These are phyloP conservation scores for Yponomeuta sedellus DNA, from an alignment of 2,888 invertebrate species.

Conservation along the genomic window DNA sequence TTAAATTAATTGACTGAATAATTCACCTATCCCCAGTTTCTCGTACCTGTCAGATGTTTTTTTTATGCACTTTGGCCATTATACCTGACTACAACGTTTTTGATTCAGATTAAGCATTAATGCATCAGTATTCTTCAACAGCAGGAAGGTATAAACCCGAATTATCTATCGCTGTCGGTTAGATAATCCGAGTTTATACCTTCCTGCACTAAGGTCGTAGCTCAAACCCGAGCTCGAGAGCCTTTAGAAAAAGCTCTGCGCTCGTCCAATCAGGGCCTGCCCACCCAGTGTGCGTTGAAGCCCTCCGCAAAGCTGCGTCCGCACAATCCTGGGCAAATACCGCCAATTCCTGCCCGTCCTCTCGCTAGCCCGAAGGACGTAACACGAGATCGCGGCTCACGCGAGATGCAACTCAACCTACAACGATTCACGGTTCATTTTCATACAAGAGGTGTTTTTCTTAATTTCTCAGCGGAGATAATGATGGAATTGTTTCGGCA, in stretches of 20 bases:
- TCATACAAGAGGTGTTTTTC: conserved; percentile 23
- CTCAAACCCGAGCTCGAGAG: not conserved
- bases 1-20: too few relatives aligned
- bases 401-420: not conserved
- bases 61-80: too few relatives aligned
- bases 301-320: conserved; percentile 54
- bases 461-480: conserved; percentile 65
- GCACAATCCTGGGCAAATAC: conserved; percentile 69
- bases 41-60: too few relatives aligned
- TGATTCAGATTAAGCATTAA: too few relatives aligned
- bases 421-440: not conserved
- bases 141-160: too few relatives aligned
- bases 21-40: too few relatives aligned
- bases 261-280: conserved; percentile 56
- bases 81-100: too few relatives aligned
- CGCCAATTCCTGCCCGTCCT: conserved; percentile 67
- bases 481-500: conserved; percentile 76
- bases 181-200: too few relatives aligned
- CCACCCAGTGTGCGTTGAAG: conserved; percentile 62
- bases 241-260: conserved; percentile 25
- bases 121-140: too few relatives aligned
- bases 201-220: too few relatives aligned
- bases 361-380: conserved; percentile 48
- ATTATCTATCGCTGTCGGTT: too few relatives aligned
- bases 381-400: conserved; percentile 30